Percentiles rank a stretch among this genome's conserved stretches.
These are phyloP conservation scores for Neosilurus mollespiculum DNA, from an alignment of 2,797 vertebrate genomes.

Conservation along the genomic window DNA sequence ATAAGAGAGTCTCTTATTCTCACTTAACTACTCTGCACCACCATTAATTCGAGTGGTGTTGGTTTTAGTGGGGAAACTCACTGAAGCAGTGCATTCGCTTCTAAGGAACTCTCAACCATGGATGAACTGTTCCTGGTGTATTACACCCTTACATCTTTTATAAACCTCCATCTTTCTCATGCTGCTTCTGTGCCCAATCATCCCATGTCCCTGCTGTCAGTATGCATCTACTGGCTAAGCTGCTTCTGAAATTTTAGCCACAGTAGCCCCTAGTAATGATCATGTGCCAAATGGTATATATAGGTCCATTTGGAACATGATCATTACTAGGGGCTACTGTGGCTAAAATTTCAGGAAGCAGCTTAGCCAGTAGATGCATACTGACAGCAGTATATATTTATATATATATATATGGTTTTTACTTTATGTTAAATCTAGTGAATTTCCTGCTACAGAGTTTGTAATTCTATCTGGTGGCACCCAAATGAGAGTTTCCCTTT, in stretches of 20 bases:
- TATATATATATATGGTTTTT: no score
- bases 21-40: slow-evolving; percentile 28
- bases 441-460: no score
- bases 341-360: neutral
- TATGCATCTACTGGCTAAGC: neutral
- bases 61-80: slow-evolving; percentile 24
- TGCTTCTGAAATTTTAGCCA: neutral
- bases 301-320: no score
- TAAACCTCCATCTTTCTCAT: neutral
- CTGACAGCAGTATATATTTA: neutral
- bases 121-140: slow-evolving; percentile 4
- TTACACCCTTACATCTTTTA: slow-evolving; percentile 17
- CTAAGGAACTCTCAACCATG: slow-evolving; percentile 12
- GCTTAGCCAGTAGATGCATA: neutral
- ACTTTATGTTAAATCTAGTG: no score
- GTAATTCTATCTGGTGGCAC: no score
- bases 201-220: neutral
- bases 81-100: neutral
- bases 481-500: no score
- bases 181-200: neutral
- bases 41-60: slow-evolving; percentile 35
- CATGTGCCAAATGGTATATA: no score
- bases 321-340: neutral
- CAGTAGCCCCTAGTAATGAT: neutral
- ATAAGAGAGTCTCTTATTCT: slow-evolving; percentile 50